A percentile compares a stretch with the other conserved stretches of the same genome.
Conservation (phyloP, 2,797 vertebrate genomes). For the Ibycter americanus region DNA sequence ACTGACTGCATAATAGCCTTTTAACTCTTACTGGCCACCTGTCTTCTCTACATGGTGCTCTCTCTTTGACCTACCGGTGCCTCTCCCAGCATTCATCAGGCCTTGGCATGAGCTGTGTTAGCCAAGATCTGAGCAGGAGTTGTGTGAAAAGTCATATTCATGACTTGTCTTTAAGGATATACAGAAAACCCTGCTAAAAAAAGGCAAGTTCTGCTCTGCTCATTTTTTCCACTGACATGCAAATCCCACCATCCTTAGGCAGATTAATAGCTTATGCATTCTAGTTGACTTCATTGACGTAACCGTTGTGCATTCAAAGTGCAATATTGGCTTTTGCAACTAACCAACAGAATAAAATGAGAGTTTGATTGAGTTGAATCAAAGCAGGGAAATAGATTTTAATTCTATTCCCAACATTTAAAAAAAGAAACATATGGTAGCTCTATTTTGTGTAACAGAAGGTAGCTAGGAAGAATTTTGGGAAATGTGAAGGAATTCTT, state of each 20-base stretch:
- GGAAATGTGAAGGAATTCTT: neutral
- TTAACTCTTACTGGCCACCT: neutral
- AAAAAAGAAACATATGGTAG: neutral
- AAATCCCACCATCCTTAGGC: neutral
- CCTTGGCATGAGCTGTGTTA: neutral
- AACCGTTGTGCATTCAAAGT: neutral
- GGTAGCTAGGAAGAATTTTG: neutral
- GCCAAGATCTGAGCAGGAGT: neutral
- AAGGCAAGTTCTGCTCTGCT: neutral
- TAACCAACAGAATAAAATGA: neutral
- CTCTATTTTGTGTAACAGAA: neutral
- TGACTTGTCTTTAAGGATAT: neutral
- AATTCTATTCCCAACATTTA: neutral
- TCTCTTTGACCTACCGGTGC: neutral
- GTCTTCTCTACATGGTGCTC: fast-evolving
- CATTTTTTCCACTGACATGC: neutral
- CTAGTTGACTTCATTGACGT: neutral
- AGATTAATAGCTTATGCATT: neutral
- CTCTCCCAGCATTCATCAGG: neutral
- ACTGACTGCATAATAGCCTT: neutral
- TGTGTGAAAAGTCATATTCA: neutral
- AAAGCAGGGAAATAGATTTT: neutral
- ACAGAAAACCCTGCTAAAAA: neutral
- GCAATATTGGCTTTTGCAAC: neutral
- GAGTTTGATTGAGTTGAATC: neutral